phyloP scores from a whole-genome alignment of 2,113 vertebrate genomes.

The Turdus rufiventris region DNA sequence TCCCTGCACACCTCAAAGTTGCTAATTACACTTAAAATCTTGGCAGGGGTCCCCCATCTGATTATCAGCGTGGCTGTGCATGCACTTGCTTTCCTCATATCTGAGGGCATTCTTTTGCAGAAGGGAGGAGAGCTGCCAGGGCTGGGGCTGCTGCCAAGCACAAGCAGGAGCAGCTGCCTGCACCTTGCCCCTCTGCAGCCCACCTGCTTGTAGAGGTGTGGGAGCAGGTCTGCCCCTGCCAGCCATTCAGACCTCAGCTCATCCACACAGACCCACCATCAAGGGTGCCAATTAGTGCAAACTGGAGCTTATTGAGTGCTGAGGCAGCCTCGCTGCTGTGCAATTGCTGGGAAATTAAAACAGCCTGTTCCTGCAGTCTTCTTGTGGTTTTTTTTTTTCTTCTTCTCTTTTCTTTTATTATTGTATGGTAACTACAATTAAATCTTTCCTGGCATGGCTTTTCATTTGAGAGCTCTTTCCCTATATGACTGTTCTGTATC shows the following conservation, averaged over 20 bases:
- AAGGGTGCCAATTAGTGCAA: background rate
- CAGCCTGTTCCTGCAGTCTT: background rate
- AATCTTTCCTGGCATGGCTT: background rate
- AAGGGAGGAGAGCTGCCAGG: background rate
- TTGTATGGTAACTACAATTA: background rate
- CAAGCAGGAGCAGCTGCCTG: fast-evolving
- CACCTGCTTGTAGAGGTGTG: fast-evolving
- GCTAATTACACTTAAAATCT: background rate
- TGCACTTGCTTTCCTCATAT: background rate
- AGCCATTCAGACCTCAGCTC: background rate
- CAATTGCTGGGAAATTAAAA: conserved; percentile 27
- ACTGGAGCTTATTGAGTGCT: background rate
- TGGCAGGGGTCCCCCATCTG: background rate
- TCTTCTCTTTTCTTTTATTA: background rate
- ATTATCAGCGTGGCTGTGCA: background rate
- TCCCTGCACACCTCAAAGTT: background rate
- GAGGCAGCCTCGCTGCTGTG: background rate
- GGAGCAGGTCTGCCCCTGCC: background rate
- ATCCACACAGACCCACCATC: fast-evolving
- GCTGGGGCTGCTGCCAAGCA: fast-evolving
- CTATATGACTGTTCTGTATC: background rate
- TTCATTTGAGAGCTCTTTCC: conserved; percentile 20
- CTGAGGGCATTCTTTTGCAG: background rate
- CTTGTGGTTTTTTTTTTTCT: too few species aligned
- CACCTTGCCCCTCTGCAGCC: background rate